These are phyloP conservation scores for Saturnia pavonia DNA, from an alignment of 2,888 invertebrate genomes.

Conservation along the genomic window DNA sequence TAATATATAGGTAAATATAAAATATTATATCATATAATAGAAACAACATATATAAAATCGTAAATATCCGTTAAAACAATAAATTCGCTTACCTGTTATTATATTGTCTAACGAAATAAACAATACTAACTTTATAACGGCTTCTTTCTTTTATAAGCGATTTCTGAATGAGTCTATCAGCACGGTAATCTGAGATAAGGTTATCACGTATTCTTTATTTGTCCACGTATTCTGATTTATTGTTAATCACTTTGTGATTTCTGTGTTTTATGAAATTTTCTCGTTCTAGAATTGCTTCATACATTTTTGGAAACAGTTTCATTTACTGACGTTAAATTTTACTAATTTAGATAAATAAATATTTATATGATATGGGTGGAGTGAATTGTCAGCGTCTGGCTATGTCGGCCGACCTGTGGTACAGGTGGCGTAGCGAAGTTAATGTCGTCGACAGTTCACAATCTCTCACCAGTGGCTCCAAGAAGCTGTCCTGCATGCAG, in stretches of 20 bases:
- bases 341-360: no score
- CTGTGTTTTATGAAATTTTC: neutral
- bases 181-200: conserved; percentile 39
- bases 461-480: no score
- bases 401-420: no score
- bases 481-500: no score
- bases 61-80: conserved; percentile 20
- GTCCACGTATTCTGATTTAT: conserved; percentile 56
- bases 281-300: neutral
- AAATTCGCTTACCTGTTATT: conserved; percentile 46
- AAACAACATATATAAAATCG: neutral
- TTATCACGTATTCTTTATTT: conserved; percentile 52
- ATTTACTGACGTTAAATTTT: neutral
- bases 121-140: conserved; percentile 27
- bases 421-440: no score
- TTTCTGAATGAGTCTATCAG: conserved; percentile 25
- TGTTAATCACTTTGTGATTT: conserved; percentile 24
- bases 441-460: no score
- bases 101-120: conserved; percentile 44
- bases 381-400: no score
- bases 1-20: no score
- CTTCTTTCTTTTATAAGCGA: conserved; percentile 23
- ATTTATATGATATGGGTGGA: no score
- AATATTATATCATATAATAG: no score
- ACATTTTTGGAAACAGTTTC: neutral